Evolutionary conservation across 2,113 vertebrate genomes (phyloP), one percentile per base, ranked within the genome.

Genomic region (Percopsis transmontana): DNA sequence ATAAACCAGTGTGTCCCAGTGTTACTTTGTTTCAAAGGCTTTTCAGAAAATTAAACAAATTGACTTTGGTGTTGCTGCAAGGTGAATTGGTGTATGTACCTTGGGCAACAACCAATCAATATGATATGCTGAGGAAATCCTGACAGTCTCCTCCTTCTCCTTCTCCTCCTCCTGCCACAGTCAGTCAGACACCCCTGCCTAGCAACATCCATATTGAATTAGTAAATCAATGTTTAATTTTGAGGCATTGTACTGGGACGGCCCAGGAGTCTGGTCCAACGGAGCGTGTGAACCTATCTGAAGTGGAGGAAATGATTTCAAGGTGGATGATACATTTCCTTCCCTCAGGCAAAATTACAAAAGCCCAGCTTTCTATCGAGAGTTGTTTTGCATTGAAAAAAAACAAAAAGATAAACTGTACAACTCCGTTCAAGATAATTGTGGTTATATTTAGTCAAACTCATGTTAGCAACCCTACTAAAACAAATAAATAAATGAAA

Each of bases 151-250:
- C 27, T 27, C 27, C 5, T 5, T 27, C 5, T 7, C 5, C 4
- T 6, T 7, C 5, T 7, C 27, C 27, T 33, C 27, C 27, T 1
- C 27, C 27, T 7, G 8, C 27, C 27, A 52, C 18, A 52, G 3
- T 2, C 19, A 52, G 18, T 3, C 50, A 52, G 7, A 20, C 50
- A 13, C 20, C 2, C 3, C 51, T 52, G 52, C 52, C 53, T 33
- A 55, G 53, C 53, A 15, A 55, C 52, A 24, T 33, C 53, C 53
- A 55, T 55, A 55, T 33, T 55, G 23, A 38, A 33, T 55, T 12
- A 55, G 23, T 16, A n/a, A 55, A 33, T 54, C 23, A 33, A 33
- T 55, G 24, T 33, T 55, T 27, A 16, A 33, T 15, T 38, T 38
- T 14, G 23, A 55, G 23, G 23, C 14, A 16, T 55, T 33, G 23